phyloP scores from a whole-genome alignment of 2,797 vertebrate genomes.

The Halcyon chelicuti region DNA sequence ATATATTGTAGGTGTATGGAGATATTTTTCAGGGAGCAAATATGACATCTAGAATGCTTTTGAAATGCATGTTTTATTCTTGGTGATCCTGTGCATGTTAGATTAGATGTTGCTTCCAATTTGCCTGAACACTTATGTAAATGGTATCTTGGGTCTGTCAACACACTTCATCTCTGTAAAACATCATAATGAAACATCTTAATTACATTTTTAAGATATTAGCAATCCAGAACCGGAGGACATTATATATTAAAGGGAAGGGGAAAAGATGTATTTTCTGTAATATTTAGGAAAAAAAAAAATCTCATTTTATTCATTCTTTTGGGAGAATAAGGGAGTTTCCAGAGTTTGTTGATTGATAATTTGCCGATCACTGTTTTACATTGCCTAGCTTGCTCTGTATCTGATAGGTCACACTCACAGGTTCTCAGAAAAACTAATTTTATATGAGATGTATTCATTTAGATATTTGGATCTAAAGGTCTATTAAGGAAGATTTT shows the following conservation, averaged over 20 bases:
- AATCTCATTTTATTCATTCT: neutral
- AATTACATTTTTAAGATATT: neutral
- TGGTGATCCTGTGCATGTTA: slow-evolving; percentile 9
- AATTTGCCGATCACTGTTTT: neutral
- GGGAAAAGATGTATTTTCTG: neutral
- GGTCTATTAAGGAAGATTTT: neutral
- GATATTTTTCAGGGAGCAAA: neutral
- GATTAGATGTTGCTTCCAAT: neutral
- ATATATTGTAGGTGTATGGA: neutral
- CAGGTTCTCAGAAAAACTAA: neutral
- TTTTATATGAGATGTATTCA: neutral
- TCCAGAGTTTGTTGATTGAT: neutral
- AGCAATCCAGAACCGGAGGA: neutral
- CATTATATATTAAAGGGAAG: neutral
- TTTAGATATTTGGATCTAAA: neutral
- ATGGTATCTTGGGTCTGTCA: neutral
- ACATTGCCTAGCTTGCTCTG: neutral
- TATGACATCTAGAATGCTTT: neutral
- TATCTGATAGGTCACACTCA: neutral
- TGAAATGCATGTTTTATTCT: slow-evolving; percentile 12
- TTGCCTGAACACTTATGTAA: neutral
- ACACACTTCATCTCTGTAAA: neutral
- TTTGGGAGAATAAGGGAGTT: neutral
- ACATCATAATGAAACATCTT: neutral
- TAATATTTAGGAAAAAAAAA: neutral